phyloP scores from a whole-genome alignment of 2,888 invertebrate species.

The Zaprionus lineosus region DNA sequence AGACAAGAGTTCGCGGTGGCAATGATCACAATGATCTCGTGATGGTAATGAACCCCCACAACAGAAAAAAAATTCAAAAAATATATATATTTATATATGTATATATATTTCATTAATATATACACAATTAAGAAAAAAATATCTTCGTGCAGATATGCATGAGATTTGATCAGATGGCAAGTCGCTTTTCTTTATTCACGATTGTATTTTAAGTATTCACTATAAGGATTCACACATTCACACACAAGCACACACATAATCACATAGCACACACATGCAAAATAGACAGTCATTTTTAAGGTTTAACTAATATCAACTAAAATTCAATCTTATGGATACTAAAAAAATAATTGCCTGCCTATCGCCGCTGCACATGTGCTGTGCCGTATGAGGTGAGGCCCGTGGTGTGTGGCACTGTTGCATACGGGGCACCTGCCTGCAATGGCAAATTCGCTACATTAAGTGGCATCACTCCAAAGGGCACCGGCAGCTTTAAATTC shows the following conservation, averaged over 20 bases:
- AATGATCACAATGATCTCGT: conserved; percentile 9
- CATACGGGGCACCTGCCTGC: conserved; percentile 77
- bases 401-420: conserved; percentile 66
- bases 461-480: conserved; percentile 72
- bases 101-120: too few relatives aligned
- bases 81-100: conserved; percentile 2
- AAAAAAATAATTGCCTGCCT: background rate
- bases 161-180: conserved; percentile 53
- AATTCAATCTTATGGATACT: conserved; percentile 16
- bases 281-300: conserved; percentile 24
- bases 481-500: conserved; percentile 77
- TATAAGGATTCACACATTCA: conserved; percentile 38
- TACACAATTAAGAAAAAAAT: background rate
- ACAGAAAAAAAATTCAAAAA: conserved; percentile 9
- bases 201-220: conserved; percentile 46
- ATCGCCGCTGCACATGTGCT: conserved; percentile 71
- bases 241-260: conserved; percentile 13
- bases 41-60: conserved; percentile 23
- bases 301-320: conserved; percentile 26
- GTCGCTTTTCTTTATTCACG: conserved; percentile 65
- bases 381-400: conserved; percentile 79
- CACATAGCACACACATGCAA: conserved; percentile 5
- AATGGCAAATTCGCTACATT: conserved; percentile 75
- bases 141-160: background rate
- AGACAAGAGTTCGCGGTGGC: conserved; percentile 20